These are phyloP conservation scores for Ateles fusciceps DNA, from an alignment of 2,797 vertebrate genomes.

Conservation along the genomic window DNA sequence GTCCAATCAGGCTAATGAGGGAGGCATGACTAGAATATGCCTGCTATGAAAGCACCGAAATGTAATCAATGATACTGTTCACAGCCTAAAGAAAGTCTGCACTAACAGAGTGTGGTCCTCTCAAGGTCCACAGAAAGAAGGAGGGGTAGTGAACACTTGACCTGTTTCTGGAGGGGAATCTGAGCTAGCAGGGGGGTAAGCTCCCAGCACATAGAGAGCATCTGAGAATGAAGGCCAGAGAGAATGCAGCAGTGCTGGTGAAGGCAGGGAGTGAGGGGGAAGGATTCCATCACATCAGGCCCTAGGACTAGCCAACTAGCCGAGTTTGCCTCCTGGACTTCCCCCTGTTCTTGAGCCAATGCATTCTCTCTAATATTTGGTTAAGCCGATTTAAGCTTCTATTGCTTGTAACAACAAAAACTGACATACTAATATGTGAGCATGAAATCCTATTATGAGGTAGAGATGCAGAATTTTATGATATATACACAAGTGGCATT, in stretches of 20 bases:
- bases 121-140: not conserved
- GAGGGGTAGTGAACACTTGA: rapidly evolving
- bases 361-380: not conserved
- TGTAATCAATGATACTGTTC: not conserved
- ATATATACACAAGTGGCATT: not conserved
- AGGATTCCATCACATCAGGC: rapidly evolving
- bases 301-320: not conserved
- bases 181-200: not conserved
- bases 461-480: not conserved
- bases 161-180: not conserved
- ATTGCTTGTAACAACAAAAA: not conserved
- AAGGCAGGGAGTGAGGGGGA: not conserved
- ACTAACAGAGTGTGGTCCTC: not conserved
- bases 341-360: not conserved
- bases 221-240: not conserved
- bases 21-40: not conserved
- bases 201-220: rapidly evolving
- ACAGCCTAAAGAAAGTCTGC: not conserved
- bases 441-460: rapidly evolving
- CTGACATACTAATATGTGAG: not conserved
- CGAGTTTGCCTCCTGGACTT: rapidly evolving
- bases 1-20: not conserved
- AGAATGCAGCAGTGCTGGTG: rapidly evolving
- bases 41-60: not conserved
- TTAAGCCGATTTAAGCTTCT: not conserved